Evolutionary conservation across 2,797 vertebrate species (phyloP).

Genomic region (Sebastes nivosus): DNA sequence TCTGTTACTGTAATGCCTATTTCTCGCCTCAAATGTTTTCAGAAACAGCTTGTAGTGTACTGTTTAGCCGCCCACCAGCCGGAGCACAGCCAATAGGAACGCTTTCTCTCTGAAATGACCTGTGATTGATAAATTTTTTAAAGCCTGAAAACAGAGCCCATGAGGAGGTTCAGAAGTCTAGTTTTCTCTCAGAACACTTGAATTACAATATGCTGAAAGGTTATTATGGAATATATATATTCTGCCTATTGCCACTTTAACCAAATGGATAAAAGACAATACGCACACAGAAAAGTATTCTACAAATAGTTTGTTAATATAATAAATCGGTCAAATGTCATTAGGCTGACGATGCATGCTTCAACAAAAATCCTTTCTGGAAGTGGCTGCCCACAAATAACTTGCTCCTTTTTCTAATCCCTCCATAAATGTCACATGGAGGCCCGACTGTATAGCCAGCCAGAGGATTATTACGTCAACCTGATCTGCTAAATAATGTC

Average conservation of each 20-base stretch:
- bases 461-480: conserved; percentile 26
- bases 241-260: not conserved
- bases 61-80: too few relatives aligned
- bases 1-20: too few relatives aligned
- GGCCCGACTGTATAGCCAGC: conserved; percentile 1
- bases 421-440: conserved; percentile 27
- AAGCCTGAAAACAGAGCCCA: too few relatives aligned
- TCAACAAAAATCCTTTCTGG: conserved; percentile 10
- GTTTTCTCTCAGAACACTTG: too few relatives aligned
- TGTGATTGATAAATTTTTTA: too few relatives aligned
- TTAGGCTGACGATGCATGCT: not conserved
- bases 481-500: conserved; percentile 24
- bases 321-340: not conserved
- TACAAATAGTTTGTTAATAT: not conserved
- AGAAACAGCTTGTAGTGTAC: too few relatives aligned
- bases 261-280: not conserved
- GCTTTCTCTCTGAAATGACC: too few relatives aligned
- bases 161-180: too few relatives aligned
- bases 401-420: conserved; percentile 35
- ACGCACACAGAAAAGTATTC: not conserved
- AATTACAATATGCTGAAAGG: too few relatives aligned
- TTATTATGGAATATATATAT: too few relatives aligned
- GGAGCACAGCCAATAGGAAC: too few relatives aligned
- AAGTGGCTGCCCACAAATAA: conserved; percentile 20
- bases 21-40: too few relatives aligned